These are phyloP conservation scores for pig (Sus scrofa) DNA, from an alignment of 2,113 vertebrate genomes.

Conservation along the genomic window T2T-Sscrofa CM000813.6:159288501-159289000, in stretches of 20 bases:
- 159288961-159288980: neutral
- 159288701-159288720: neutral
- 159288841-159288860: neutral
- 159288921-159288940: neutral
- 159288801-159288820: neutral
- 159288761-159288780: neutral
- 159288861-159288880: neutral
- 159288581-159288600: constrained; percentile 6
- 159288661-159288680: neutral
- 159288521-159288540: neutral
- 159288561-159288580: neutral
- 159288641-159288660: neutral
- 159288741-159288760: neutral
- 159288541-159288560: neutral
- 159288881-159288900: neutral
- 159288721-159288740: neutral
- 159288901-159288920: neutral
- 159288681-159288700: neutral
- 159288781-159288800: neutral
- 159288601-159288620: neutral
- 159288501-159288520: neutral
- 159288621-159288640: neutral
- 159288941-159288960: neutral
- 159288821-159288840: neutral
- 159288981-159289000: neutral